A percentile compares a stretch with the other conserved stretches of the same genome.
Conservation (phyloP, 2,113 vertebrate species). For the Laticauda colubrina region DNA sequence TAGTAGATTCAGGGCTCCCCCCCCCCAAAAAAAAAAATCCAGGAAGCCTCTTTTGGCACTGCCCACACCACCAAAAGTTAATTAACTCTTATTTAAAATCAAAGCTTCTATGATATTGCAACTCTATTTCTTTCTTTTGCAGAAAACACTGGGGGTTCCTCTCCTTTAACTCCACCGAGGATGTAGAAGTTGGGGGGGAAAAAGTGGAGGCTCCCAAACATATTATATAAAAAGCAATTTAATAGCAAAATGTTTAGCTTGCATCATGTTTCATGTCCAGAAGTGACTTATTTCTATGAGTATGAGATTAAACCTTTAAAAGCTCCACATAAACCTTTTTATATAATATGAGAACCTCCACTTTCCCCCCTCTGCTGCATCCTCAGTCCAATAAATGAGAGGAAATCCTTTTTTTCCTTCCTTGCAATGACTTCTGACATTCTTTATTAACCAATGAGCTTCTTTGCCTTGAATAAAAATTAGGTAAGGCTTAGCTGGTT, state of each 20-base stretch:
- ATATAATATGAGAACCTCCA: not conserved
- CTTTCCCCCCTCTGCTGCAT: accelerated
- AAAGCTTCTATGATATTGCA: not conserved
- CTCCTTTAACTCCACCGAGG: not conserved
- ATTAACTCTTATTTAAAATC: not conserved
- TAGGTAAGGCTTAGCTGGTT: not conserved
- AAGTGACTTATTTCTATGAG: not conserved
- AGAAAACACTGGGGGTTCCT: not conserved
- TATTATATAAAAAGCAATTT: not conserved
- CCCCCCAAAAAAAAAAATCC: not conserved
- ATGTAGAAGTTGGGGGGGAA: not conserved
- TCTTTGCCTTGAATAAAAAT: not conserved
- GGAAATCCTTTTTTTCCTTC: not conserved
- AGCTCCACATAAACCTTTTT: not conserved
- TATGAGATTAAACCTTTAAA: not conserved
- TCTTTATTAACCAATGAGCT: not conserved
- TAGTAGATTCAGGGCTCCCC: not conserved
- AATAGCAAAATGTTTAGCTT: not conserved
- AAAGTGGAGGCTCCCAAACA: not conserved
- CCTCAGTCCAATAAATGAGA: not conserved
- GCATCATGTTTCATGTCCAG: not conserved
- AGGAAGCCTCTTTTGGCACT: not conserved
- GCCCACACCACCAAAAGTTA: not conserved
- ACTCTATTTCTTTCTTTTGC: not conserved
- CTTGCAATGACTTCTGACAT: not conserved